Evolutionary conservation across 2,113 vertebrate species (phyloP).

Genomic region (Poeciliopsis occidentalis): DNA sequence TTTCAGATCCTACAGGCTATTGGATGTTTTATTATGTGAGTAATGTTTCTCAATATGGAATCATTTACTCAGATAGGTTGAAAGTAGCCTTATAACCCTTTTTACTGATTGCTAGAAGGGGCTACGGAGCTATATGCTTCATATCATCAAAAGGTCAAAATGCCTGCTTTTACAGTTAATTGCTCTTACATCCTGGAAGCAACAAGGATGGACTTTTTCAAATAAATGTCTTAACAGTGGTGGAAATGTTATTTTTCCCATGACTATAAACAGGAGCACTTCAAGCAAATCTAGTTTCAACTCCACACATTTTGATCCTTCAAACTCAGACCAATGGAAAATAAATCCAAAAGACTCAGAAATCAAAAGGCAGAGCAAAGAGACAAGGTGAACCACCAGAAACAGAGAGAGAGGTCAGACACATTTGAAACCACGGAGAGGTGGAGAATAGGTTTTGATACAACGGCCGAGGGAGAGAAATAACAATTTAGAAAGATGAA

Average conservation of each 20-base stretch:
- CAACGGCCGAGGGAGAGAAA: constrained; percentile 10
- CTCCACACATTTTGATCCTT: constrained; percentile 52
- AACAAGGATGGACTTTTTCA: neutral
- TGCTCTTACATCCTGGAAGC: neutral
- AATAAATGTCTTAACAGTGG: neutral
- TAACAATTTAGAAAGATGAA: constrained; percentile 19
- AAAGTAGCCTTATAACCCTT: neutral
- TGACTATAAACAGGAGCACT: neutral
- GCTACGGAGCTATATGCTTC: neutral
- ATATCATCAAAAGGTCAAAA: neutral
- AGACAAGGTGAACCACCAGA: constrained; percentile 33
- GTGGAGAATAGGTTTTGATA: constrained; percentile 17
- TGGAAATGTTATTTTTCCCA: neutral
- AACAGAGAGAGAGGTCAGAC: constrained; percentile 19
- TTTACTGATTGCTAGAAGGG: neutral
- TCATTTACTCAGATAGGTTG: neutral
- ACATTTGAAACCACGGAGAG: constrained; percentile 12
- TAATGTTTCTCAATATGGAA: too few relatives aligned
- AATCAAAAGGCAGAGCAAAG: constrained; percentile 24
- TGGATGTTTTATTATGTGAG: too few relatives aligned
- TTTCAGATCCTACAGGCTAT: too few relatives aligned
- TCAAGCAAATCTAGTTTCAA: constrained; percentile 53
- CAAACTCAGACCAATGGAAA: constrained; percentile 35
- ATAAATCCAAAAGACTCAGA: constrained; percentile 11
- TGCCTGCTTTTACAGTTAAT: neutral